Base-by-base conservation (phyloP, 2,113 vertebrate species). In the Otus sunia region DNA sequence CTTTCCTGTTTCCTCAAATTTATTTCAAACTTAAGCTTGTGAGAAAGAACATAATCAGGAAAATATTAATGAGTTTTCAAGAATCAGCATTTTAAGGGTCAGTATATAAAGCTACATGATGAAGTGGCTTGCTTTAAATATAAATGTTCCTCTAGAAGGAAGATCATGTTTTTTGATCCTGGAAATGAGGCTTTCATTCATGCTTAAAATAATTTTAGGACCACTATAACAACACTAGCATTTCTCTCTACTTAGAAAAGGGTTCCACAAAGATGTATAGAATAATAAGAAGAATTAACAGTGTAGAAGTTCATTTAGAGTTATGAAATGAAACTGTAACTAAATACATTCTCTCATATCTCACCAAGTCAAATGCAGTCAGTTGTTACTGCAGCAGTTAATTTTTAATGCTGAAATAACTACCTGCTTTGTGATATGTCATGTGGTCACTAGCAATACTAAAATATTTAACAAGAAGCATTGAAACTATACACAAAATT, bases 391-490 rank as follows among this genome's bases (percentile, higher is more conserved):
- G 68, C 41, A 71, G 82, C 56, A 87, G 25, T 95, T 93, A 95
- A 97, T 97, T 91, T 96, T 97, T 97, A 96, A 97, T 96, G 87
- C 30, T 92, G 95, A 92, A 93, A 90, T 90, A 93, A 84, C 78
- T 58, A 39, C 72, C 89, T 85, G 47, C 78, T 95, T 93, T 92
- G 81, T 60, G 72, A 78, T 77, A 60, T 9, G 25, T 52, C 92
- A 93, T 2, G 3, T 80, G 58, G n/a, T 43, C 58, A 25, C 45
- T 63, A 34, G 34, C 59, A 83, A 62, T 75, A 67, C 75, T 97
- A 71, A 96, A 97, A 96, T 92, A 97, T 97, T 97, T 97, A 97
- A 62, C 59, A 90, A 88, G 79, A 82, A 88, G 58, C 59, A 75
- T 6, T 72, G 60, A 66, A 37, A 71, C 32, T 19, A 16, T 12